Base-by-base conservation (phyloP, 2,888 invertebrate genomes). In the Panzeria rudis region DNA sequence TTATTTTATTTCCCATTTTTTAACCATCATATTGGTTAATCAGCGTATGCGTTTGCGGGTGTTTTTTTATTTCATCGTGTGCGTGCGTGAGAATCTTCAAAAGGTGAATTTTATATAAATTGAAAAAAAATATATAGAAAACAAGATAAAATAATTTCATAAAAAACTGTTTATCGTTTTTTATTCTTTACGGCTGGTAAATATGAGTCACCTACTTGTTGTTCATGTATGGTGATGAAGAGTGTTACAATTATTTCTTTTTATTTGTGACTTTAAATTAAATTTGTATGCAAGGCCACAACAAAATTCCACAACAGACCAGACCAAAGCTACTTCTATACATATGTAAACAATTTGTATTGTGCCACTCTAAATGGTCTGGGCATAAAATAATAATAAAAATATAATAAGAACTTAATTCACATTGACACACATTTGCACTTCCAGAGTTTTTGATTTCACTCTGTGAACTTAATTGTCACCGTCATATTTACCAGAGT, bases 211-310 rank as follows among this genome's bases (percentile, higher is more conserved):
- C 35, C 41, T 44, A 71, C 62, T 62, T 75, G 15, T 29, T 64
- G 9, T 15, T 29, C 17, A 15, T 69, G 5, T 5, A 4, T 23
- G 20, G 20, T 61, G 29, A 52, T 75, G 59, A 54, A 59, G 11
- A 71, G 64, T 77, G 80, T 80, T 84, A 80, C 76, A 84, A 66
- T 84, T 80, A 76, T 76, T 61, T 61, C 15, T 50, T 71, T 52
- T 17, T 29, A 38, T 50, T 68, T 59, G 15, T 73, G 17, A 17
- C 32, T 61, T 68, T 50, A 61, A 61, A 80, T 69, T 62, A 76
- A 84, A 77, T 84, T 84, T 76, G 81, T 84, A 81, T 84, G 72
- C 84, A 84, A 62, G 54, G 23, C 59, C 73, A 50, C 50, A 41
- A 41, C 41, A 20, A 47, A 5, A 32, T n/a, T 41, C 32, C 38